Conservation (phyloP, 1,140 invertebrate genomes). For the Adelges cooleyi region DNA sequence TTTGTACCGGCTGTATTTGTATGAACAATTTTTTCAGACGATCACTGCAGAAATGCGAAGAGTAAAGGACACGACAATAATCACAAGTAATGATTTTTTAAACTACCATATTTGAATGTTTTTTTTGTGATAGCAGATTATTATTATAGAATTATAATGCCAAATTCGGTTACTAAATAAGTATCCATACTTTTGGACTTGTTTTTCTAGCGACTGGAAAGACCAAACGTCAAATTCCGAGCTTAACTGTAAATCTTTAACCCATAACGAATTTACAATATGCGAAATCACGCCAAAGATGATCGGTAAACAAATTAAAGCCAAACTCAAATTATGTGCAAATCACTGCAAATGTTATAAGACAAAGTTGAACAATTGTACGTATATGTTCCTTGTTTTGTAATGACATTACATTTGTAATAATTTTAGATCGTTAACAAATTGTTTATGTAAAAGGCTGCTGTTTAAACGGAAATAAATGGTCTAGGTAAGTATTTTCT, state of each 20-base stretch:
- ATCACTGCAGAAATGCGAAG: too few relatives aligned
- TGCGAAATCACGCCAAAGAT: not conserved
- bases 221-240: not conserved
- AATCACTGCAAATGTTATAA: not conserved
- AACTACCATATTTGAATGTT: too few relatives aligned
- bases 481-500: slow-evolving; percentile 6
- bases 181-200: too few relatives aligned
- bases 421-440: not conserved
- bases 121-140: too few relatives aligned
- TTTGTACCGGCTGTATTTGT: too few relatives aligned
- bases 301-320: not conserved
- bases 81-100: too few relatives aligned
- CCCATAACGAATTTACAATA: not conserved
- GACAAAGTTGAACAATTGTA: not conserved
- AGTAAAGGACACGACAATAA: too few relatives aligned
- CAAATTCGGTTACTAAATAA: too few relatives aligned
- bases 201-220: not conserved
- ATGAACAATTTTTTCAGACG: too few relatives aligned
- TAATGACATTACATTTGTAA: not conserved
- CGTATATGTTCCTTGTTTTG: not conserved
- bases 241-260: not conserved
- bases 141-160: too few relatives aligned
- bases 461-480: not conserved
- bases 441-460: slow-evolving; percentile 11
- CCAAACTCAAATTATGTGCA: not conserved